Percentiles rank a stretch among this genome's conserved stretches.
Evolutionary conservation across 2,113 vertebrate species (phyloP).

Genomic region (Merops nubicus): DNA sequence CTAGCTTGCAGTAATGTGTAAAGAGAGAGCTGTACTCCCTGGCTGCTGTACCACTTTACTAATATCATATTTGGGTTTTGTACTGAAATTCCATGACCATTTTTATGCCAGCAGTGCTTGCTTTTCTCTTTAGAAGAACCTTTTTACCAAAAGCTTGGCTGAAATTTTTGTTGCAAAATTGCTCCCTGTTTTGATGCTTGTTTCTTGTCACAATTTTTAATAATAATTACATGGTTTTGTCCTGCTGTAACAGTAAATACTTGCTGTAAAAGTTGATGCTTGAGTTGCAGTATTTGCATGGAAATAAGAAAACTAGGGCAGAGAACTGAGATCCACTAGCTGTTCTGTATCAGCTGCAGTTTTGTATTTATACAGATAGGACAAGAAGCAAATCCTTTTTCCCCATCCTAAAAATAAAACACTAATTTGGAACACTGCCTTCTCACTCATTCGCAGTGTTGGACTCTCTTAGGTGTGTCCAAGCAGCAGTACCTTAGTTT

Average conservation of each 20-base stretch:
- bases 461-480: not conserved
- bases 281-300: not conserved
- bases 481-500: not conserved
- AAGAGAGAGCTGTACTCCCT: not conserved
- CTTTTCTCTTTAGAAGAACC: not conserved
- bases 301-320: not conserved
- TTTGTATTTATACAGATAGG: not conserved
- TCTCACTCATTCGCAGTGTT: not conserved
- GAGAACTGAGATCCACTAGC: not conserved
- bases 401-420: not conserved
- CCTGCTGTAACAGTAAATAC: not conserved
- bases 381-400: not conserved
- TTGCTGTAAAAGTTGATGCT: not conserved
- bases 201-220: not conserved
- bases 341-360: not conserved
- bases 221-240: not conserved
- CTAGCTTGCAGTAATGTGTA: not conserved
- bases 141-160: not conserved
- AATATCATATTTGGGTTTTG: not conserved
- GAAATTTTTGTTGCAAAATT: not conserved
- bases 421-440: not conserved
- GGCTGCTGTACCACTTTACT: not conserved
- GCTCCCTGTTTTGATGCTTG: not conserved
- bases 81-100: not conserved
- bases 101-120: not conserved